Percentiles rank a stretch among this genome's conserved stretches.
These are phyloP conservation scores for Rhodeus uyekii DNA, from an alignment of 2,797 vertebrate genomes.

Conservation along the genomic window DNA sequence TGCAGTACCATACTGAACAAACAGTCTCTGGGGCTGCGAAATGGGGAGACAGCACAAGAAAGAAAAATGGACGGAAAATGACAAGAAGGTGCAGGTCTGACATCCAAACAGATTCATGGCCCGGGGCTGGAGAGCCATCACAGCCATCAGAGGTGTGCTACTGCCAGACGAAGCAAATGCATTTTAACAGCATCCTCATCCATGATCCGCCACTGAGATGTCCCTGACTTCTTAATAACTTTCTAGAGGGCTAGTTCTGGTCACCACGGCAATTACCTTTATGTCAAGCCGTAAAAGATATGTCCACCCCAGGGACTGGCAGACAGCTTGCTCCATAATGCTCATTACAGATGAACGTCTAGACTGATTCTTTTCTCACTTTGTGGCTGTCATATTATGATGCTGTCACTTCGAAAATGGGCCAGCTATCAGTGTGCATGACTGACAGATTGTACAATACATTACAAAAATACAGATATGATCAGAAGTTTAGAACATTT, in stretches of 20 bases:
- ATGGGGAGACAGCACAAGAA: conserved; percentile 9
- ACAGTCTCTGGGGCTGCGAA: conserved; percentile 24
- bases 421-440: conserved; percentile 21
- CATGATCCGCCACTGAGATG: conserved; percentile 72
- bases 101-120: conserved; percentile 60
- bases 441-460: conserved; percentile 41
- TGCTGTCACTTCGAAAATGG: conserved; percentile 19
- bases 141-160: conserved; percentile 29
- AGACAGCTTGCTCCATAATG: conserved; percentile 71
- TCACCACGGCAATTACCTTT: conserved; percentile 82
- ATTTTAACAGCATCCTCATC: conserved; percentile 72
- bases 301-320: conserved; percentile 75
- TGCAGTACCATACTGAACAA: conserved; percentile 18
- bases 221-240: conserved; percentile 79
- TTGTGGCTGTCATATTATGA: conserved; percentile 50
- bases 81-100: conserved; percentile 40
- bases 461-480: conserved; percentile 21
- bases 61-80: conserved; percentile 13
- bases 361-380: conserved; percentile 67
- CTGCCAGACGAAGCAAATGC: conserved; percentile 60
- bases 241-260: conserved; percentile 79
- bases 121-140: conserved; percentile 64
- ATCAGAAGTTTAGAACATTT: background rate
- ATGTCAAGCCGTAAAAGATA: conserved; percentile 81
- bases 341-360: conserved; percentile 72